phyloP scores from a whole-genome alignment of 2,888 invertebrate species.

The Globia sparganii region DNA sequence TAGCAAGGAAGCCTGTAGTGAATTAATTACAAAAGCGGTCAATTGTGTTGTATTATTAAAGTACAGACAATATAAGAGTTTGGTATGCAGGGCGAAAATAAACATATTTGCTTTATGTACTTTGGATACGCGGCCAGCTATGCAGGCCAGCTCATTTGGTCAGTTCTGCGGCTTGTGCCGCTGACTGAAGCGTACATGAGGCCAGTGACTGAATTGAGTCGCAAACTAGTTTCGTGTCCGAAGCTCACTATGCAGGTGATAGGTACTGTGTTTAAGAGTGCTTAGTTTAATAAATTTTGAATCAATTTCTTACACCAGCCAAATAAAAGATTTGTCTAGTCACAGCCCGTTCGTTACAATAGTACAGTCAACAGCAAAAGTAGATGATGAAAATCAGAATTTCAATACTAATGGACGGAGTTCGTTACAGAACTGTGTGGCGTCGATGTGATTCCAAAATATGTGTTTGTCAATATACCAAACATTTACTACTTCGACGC shows the following conservation, averaged over 20 bases:
- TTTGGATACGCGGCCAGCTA: not conserved
- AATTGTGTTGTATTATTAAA: conserved; percentile 25
- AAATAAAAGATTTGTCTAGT: not conserved
- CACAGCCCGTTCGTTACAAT: not conserved
- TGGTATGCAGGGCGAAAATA: conserved; percentile 7
- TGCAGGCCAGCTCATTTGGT: not conserved
- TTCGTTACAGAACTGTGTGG: too few relatives aligned
- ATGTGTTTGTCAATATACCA: too few relatives aligned
- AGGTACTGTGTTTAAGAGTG: not conserved
- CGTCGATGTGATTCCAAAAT: too few relatives aligned
- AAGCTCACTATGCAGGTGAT: not conserved
- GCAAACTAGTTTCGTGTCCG: not conserved
- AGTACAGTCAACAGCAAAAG: too few relatives aligned
- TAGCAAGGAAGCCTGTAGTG: conserved; percentile 17
- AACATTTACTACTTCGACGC: too few relatives aligned
- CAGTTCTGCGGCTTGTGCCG: not conserved
- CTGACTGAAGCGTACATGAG: not conserved
- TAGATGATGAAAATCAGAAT: too few relatives aligned
- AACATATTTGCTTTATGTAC: not conserved
- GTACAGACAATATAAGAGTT: conserved; percentile 22
- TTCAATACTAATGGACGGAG: too few relatives aligned
- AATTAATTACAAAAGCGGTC: conserved; percentile 15
- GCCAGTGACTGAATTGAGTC: not conserved
- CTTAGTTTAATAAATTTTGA: not conserved
- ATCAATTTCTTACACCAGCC: not conserved